Base-by-base conservation (phyloP, 2,113 vertebrate genomes). In the Trematomus loennbergii region DNA sequence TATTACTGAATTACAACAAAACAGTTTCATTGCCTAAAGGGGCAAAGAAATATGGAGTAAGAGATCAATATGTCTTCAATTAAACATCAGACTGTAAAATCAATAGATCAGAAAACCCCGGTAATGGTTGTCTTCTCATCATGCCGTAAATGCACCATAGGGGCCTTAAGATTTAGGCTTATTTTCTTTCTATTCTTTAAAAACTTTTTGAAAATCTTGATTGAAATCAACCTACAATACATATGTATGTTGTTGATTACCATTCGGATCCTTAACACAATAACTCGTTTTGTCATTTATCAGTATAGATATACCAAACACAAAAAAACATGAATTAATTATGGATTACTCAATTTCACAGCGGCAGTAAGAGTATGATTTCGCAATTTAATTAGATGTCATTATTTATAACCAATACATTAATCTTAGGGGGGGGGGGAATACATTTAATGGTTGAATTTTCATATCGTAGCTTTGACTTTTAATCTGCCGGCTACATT, bases 31-130 rank as follows among this genome's bases (percentile, higher is more conserved):
- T 6, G 9, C 45, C 22, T 18, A 17, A 43, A 58, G 15, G 20
- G 18, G 20, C 50, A 46, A 29, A 57, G 50, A 29, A 18, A 66
- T 18, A 79, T 68, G 22, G 48, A 4, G 63, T 60, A 57, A 57
- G 9, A 18, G 15, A 60, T 17, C 29, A 17, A 9, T 60, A 10
- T 36, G 20, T 57, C n/a, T 53, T 59, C 6, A 11, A 62, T 62
- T 15, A 45, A 48, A 50, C 1, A 12, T 58, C 9, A 36, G 25
- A 46, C 7, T 63, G 3, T 25, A 46, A 7, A 16, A 48, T 48
- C 7, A 48, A 64, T 46, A 46, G n/a, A 9, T 17, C 20, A 49
- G 62, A 48, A 65, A 46, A 46, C 43, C 61, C 22, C 13, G 46
- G 2, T 65, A 7, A 2, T 17, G 63, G 13, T 22, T 22, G 40